Evolutionary conservation across 2,888 invertebrate genomes (phyloP).

Genomic region (Pammene aurita): DNA sequence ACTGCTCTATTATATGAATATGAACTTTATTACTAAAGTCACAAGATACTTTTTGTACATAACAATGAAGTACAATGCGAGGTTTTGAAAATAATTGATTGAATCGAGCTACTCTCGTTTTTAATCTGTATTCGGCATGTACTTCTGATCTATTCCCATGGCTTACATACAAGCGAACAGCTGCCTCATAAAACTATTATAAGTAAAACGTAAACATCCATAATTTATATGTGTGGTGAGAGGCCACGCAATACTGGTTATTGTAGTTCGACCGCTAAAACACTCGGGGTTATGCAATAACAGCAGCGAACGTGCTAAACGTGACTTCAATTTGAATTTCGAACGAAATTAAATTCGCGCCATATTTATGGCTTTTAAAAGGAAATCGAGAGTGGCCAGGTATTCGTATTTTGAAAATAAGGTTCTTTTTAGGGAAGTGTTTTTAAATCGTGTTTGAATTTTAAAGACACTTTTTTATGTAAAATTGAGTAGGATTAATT

Average conservation of each 20-base stretch:
- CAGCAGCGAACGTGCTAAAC: slow-evolving; percentile 73
- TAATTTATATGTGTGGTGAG: not conserved
- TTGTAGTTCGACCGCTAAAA: not conserved
- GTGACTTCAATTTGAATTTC: slow-evolving; percentile 78
- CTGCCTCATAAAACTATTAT: not conserved
- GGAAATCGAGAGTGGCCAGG: slow-evolving; percentile 66
- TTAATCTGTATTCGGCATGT: slow-evolving; percentile 60
- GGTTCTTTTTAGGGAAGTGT: slow-evolving; percentile 48
- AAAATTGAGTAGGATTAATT: not conserved
- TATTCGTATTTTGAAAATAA: slow-evolving; percentile 39
- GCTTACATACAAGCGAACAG: not conserved
- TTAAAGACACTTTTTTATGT: slow-evolving; percentile 16
- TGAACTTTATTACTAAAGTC: not conserved
- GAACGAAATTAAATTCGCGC: slow-evolving; percentile 77
- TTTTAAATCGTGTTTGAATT: slow-evolving; percentile 25
- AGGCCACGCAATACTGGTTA: not conserved
- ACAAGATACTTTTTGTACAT: not conserved
- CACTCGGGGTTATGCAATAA: not conserved
- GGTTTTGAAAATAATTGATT: not conserved
- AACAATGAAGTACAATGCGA: not conserved
- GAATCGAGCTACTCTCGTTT: slow-evolving; percentile 50
- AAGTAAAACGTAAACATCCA: not conserved
- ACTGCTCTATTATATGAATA: not conserved
- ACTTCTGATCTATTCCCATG: slow-evolving; percentile 39
- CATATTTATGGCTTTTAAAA: slow-evolving; percentile 76